Base-by-base conservation (phyloP, 2,888 invertebrate species). In the Fragum fragum region DNA sequence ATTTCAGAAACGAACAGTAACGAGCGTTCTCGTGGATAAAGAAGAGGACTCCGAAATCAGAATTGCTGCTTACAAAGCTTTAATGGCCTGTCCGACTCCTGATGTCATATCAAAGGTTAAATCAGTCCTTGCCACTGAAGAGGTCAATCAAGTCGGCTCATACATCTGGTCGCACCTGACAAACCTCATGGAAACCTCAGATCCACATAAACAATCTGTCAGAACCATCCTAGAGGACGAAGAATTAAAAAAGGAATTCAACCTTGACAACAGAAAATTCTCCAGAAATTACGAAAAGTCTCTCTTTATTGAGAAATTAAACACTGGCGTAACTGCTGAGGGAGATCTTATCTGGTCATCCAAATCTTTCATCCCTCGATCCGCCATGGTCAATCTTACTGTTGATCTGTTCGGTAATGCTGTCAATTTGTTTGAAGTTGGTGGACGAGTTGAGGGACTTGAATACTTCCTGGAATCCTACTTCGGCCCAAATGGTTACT, bases 161-260 rank as follows among this genome's bases (percentile, higher is more conserved):
- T 99, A 98, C 94, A 97, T 99, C 7, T 98, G 98, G 98, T 98
- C 98, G 73, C 98, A 99, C 94, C 95, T 99, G 63, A 97, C 96
- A 87, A 99, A 98, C 95, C 95, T 98, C 53, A 96, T 97, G 81
- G 97, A 97, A 89, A 98, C 98, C 0, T 97, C 97, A 0, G 96
- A 97, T 6, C 98, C 98, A 0, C 97, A 97, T 42, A 96, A 97
- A 81, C 96, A 97, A 53, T 97, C 97, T 93, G 96, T 98, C 68
- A 97, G 98, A 93, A 97, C 97, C 71, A 95, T 99, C n/a, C 95
- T 99, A 1, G 96, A 97, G 0, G 97, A 98, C 86, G 96, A 97
- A 87, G 96, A 96, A 82, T 95, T 99, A 0, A 96, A 96, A 32
- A 96, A 97, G n/a, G 97, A 98, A 92, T 98, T 98, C 93, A 97